Conservation (phyloP, 2,888 invertebrate species). For the Sphecodes monilicornis region DNA sequence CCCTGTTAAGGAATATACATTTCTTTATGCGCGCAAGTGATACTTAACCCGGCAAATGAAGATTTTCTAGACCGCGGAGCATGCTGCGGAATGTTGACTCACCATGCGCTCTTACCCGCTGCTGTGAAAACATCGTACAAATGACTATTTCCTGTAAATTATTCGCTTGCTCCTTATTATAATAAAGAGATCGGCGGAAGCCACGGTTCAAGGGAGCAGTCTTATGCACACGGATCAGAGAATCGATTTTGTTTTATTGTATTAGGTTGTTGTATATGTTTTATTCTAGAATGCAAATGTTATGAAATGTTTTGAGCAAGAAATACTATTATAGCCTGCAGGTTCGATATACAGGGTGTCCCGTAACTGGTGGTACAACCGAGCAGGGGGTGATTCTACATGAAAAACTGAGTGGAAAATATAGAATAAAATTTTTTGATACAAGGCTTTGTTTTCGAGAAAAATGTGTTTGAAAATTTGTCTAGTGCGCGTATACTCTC, state of each 20-base stretch:
- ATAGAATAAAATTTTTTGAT: no score
- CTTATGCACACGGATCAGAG: not conserved
- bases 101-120: not conserved
- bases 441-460: no score
- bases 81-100: not conserved
- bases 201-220: not conserved
- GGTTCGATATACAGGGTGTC: no score
- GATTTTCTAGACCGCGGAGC: slow-evolving; percentile 6
- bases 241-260: not conserved
- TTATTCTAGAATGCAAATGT: no score
- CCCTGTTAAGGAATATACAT: slow-evolving; percentile 17
- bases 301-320: no score
- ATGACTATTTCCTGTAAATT: not conserved
- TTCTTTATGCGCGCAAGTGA: slow-evolving; percentile 26
- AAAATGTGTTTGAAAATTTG: no score
- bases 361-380: no score
- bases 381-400: no score
- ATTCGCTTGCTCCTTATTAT: not conserved
- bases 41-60: slow-evolving; percentile 27
- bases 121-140: not conserved
- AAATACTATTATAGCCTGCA: no score
- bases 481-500: no score
- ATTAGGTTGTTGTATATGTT: not conserved
- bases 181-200: not conserved
- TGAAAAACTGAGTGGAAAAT: no score